Conservation (phyloP, 1,140 invertebrate genomes). For the Zaprionus camerounensis region DNA sequence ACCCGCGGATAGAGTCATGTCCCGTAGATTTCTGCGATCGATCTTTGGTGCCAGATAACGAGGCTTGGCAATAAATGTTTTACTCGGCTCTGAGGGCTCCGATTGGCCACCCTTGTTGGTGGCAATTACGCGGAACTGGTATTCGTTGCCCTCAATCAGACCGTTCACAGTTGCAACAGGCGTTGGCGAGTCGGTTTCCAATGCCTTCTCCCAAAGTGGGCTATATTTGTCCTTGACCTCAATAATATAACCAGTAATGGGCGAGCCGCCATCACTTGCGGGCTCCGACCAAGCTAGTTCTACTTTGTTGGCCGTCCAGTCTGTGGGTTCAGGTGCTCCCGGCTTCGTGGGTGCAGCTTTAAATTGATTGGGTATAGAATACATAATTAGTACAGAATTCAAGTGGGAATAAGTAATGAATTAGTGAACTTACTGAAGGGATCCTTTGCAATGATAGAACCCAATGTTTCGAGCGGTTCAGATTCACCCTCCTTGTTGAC, state of each 20-base stretch:
- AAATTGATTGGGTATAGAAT: not conserved
- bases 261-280: constrained; percentile 94
- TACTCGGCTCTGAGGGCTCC: constrained; percentile 94
- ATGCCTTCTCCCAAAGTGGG: constrained; percentile 95
- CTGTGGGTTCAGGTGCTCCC: constrained; percentile 93
- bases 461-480: constrained; percentile 96
- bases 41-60: constrained; percentile 97
- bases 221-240: constrained; percentile 99
- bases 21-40: constrained; percentile 94
- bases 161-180: constrained; percentile 92
- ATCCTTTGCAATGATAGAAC: constrained; percentile 97
- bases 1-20: constrained; percentile 95
- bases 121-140: constrained; percentile 99
- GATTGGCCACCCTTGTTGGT: constrained; percentile 97
- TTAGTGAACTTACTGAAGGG: constrained; percentile 88
- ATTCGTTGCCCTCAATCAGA: constrained; percentile 98
- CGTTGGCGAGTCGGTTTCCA: constrained; percentile 90
- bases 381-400: not conserved
- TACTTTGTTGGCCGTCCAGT: constrained; percentile 96
- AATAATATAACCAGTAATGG: constrained; percentile 97
- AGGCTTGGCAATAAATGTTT: constrained; percentile 96
- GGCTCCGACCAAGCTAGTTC: constrained; percentile 94
- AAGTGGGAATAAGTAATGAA: not conserved
- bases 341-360: constrained; percentile 91
- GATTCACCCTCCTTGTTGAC: constrained; percentile 98